These are phyloP conservation scores for Toxostoma redivivum DNA, from an alignment of 2,113 vertebrate genomes.

Conservation along the genomic window DNA sequence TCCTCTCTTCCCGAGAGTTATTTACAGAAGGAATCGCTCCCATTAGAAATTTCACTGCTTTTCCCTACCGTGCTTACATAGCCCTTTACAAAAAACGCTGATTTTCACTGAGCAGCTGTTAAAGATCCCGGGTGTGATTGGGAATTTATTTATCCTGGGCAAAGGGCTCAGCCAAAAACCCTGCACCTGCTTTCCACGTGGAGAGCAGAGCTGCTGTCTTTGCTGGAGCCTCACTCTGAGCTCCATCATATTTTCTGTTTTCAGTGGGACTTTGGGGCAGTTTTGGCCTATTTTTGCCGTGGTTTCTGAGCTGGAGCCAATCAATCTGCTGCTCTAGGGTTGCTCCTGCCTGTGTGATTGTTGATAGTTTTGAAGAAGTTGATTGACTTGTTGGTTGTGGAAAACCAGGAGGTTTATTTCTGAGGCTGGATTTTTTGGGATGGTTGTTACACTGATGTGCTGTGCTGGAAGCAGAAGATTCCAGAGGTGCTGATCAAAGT, in stretches of 20 bases:
- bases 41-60: background rate
- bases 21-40: background rate
- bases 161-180: background rate
- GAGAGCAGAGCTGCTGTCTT: background rate
- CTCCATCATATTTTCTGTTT: accelerated
- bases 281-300: background rate
- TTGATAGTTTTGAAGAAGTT: background rate
- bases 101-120: background rate
- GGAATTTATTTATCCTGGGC: background rate
- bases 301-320: background rate
- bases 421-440: background rate
- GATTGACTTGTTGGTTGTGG: background rate
- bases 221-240: background rate
- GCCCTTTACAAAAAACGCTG: background rate
- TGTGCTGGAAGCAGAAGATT: background rate
- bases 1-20: background rate
- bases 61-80: background rate
- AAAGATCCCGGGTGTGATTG: background rate
- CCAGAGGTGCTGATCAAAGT: background rate
- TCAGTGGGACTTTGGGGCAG: background rate
- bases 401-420: background rate
- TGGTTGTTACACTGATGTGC: background rate
- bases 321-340: background rate
- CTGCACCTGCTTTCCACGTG: accelerated
- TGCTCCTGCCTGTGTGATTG: background rate